Evolutionary conservation across 2,888 invertebrate species (phyloP), one percentile per base, ranked within the genome.

Genomic region (Diaphora mendica): DNA sequence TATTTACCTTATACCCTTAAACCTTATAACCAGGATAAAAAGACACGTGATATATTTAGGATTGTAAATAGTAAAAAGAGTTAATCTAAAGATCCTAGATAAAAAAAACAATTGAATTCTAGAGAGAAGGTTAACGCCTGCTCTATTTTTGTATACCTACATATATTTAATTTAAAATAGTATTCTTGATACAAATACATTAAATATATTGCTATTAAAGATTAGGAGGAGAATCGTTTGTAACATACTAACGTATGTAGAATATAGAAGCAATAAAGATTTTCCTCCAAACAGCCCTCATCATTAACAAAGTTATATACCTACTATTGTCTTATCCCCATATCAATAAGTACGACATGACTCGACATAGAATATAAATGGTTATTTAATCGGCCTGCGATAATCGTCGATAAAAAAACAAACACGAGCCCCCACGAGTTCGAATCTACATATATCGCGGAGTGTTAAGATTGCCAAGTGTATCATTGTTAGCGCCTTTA

Each of bases 391-490:
- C 76, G 79, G 75, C 73, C 73, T 78, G 82, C 79, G 75, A 76
- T 82, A 74, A 77, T 78, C 73, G 64, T 78, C 62, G 70, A 75
- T 74, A 81, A 82, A 81, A 82, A 83, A 83, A 77, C 74, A 80
- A 80, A 77, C 73, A 82, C 85, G 76, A 86, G 80, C 81, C 84
- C 75, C 83, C 85, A 77, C 80, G 72, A 80, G 80, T 42, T 59
- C 35, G 68, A 64, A 51, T 35, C 64, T 71, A 39, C 79, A 75
- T 82, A 77, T 76, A 82, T 82, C 85, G 85, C 88, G 82, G 87
- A 87, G 88, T 88, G 89, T 88, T 86, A 88, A 89, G 89, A 88
- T 82, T 86, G 90, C 87, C 87, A 86, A 89, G 87, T 82, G 74
- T 83, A 84, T 81, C 80, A 81, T 84, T 81, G 79, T 72, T 79